Conservation (phyloP, 2,113 vertebrate genomes). For the Eidolon helvum region DNA sequence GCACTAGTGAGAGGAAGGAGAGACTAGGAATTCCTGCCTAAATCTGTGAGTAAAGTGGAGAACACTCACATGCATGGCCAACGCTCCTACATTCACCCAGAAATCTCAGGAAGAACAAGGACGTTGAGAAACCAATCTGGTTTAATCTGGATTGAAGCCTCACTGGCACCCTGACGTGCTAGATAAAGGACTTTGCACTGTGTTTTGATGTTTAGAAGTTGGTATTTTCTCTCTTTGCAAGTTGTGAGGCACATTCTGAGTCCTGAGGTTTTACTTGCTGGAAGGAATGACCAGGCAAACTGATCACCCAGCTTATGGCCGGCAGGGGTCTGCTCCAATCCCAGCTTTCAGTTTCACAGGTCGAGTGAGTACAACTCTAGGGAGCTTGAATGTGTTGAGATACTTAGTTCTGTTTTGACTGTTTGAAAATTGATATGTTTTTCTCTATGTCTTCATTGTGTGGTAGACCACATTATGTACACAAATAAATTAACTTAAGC, state of each 20-base stretch:
- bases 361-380: too few relatives aligned
- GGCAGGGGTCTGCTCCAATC: neutral
- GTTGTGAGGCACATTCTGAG: neutral
- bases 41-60: neutral
- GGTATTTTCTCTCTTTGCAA: neutral
- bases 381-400: neutral
- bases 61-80: rapidly evolving
- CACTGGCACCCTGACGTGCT: too few relatives aligned
- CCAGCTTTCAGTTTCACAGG: neutral
- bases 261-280: neutral
- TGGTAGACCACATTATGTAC: neutral
- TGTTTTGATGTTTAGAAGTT: neutral
- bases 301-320: neutral
- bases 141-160: neutral
- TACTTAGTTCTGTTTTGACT: neutral
- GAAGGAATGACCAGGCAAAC: neutral
- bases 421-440: neutral
- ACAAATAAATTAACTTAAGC: slow-evolving; percentile 25
- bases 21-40: neutral
- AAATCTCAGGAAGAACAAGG: neutral
- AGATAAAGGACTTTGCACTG: neutral
- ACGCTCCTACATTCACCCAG: neutral
- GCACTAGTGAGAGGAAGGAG: neutral
- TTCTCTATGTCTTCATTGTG: neutral
- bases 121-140: neutral